phyloP scores from a whole-genome alignment of 2,797 vertebrate species.

The Botia almorhae region DNA sequence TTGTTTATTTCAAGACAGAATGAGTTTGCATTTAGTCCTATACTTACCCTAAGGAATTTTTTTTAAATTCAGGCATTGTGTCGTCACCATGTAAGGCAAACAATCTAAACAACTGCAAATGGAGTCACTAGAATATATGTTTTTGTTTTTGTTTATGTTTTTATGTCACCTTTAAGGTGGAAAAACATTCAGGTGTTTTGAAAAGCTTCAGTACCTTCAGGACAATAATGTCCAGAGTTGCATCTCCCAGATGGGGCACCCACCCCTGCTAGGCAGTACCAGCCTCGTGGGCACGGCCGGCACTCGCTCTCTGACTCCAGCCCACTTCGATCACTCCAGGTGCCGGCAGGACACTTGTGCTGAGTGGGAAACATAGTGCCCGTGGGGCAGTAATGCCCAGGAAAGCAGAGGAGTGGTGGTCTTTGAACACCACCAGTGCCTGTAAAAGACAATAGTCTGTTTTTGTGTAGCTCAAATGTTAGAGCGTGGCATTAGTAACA shows the following conservation, averaged over 20 bases:
- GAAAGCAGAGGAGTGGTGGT: constrained; percentile 81
- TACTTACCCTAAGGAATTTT: no score
- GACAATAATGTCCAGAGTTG: constrained; percentile 88
- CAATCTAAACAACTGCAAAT: neutral
- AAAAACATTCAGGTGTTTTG: neutral
- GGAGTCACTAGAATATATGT: no score
- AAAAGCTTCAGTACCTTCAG: constrained; percentile 75
- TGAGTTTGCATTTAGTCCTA: neutral
- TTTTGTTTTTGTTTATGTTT: neutral
- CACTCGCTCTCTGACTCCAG: constrained; percentile 79
- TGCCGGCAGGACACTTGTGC: constrained; percentile 86
- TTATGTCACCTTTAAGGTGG: neutral
- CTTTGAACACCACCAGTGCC: constrained; percentile 86
- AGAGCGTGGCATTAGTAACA: neutral
- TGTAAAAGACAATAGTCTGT: constrained; percentile 67
- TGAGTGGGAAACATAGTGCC: constrained; percentile 85
- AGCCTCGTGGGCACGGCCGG: constrained; percentile 78
- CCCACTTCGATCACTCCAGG: constrained; percentile 84
- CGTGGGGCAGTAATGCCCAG: constrained; percentile 87
- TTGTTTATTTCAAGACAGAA: no score
- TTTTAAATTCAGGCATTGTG: no score
- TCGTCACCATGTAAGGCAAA: no score
- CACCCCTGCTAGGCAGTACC: constrained; percentile 86
- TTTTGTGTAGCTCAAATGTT: no score
- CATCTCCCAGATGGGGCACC: constrained; percentile 81